phyloP scores from a whole-genome alignment of 92 coral and sea anemone species.

The Virgularia gustaviana region DNA sequence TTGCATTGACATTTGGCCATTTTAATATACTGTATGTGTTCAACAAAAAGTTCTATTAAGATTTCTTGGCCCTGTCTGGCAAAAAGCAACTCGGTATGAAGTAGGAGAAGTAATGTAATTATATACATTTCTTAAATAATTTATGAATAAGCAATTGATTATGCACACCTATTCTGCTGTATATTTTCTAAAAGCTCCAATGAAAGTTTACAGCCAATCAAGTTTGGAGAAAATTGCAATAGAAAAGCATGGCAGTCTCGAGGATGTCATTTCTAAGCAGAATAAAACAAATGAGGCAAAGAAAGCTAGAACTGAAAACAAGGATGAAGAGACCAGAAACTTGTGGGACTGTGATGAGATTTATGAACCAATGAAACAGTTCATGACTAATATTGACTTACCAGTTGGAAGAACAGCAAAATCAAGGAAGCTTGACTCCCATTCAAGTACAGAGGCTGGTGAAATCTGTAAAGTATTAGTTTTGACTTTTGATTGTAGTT shows the following conservation, averaged over 20 bases:
- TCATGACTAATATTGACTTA: slow-evolving; percentile 59
- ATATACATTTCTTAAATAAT: background rate
- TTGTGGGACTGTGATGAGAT: slow-evolving; percentile 76
- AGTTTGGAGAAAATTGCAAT: slow-evolving; percentile 61
- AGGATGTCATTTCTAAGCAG: slow-evolving; percentile 58
- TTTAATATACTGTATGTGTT: too few species aligned
- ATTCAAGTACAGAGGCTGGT: too few species aligned
- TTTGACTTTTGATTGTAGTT: too few species aligned
- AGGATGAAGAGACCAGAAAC: slow-evolving; percentile 67
- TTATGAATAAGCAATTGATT: background rate
- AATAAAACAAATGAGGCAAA: slow-evolving; percentile 45
- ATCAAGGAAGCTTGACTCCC: too few species aligned
- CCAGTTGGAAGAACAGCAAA: slow-evolving; percentile 45
- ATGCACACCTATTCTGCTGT: background rate
- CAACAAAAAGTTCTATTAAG: too few species aligned
- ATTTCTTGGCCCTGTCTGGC: too few species aligned
- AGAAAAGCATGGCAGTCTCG: slow-evolving; percentile 67
- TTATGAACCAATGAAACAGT: slow-evolving; percentile 61
- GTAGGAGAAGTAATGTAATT: background rate
- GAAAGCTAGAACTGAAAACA: slow-evolving; percentile 44
- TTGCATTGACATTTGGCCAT: too few species aligned
- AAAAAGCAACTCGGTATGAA: background rate
- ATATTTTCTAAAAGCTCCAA: slow-evolving; percentile 54
- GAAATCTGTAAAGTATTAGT: too few species aligned
- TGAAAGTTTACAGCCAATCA: slow-evolving; percentile 68